phyloP scores from a whole-genome alignment of 2,113 vertebrate species.

The Lynx canadensis region DNA sequence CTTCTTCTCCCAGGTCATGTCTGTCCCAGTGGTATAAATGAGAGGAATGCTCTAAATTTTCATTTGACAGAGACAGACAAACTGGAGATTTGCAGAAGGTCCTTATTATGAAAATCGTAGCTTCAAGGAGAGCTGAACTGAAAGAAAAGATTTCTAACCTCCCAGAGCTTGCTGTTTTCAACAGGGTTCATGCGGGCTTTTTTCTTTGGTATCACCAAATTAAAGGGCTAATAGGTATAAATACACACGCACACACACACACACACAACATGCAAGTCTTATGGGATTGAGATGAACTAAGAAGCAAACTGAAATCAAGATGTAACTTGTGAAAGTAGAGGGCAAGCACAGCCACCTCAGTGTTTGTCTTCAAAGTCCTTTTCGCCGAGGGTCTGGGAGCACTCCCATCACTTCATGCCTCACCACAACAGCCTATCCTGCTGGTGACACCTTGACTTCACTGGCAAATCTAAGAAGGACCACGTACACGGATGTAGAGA shows the following conservation, averaged over 20 bases:
- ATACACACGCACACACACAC: background rate
- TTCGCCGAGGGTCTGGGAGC: background rate
- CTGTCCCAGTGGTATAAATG: background rate
- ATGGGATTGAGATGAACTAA: background rate
- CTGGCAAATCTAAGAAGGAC: background rate
- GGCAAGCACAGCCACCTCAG: background rate
- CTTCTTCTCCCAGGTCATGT: background rate
- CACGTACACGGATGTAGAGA: background rate
- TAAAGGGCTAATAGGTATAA: background rate
- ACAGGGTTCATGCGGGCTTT: background rate
- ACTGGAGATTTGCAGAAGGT: background rate
- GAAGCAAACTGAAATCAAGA: conserved; percentile 26
- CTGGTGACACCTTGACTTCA: background rate
- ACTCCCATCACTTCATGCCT: background rate
- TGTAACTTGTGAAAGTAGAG: background rate
- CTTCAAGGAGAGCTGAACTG: background rate
- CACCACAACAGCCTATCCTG: background rate
- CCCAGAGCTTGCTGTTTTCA: background rate
- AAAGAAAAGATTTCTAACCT: conserved; percentile 14
- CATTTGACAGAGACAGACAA: background rate
- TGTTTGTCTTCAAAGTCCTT: background rate
- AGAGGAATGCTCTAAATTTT: conserved; percentile 17
- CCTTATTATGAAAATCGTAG: background rate
- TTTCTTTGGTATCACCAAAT: background rate
- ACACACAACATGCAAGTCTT: background rate